Base-by-base conservation (phyloP, 2,113 vertebrate species). In the Oceanodroma tethys region DNA sequence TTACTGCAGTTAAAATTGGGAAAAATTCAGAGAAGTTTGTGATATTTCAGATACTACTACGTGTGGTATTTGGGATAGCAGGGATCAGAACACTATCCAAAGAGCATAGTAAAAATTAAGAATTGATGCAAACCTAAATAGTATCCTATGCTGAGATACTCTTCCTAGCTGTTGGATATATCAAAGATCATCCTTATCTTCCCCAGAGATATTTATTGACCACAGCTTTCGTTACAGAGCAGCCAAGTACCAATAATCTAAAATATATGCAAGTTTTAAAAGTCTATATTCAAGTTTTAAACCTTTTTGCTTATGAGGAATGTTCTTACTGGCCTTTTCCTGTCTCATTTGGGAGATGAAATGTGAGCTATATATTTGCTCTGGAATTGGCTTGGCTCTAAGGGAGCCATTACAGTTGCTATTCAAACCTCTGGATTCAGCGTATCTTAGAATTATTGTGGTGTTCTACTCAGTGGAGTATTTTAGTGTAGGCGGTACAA, bases 331-430 rank as follows among this genome's bases (percentile, higher is more conserved):
- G 91, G 96, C 94, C 95, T 97, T 97, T 97, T 91, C 75, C 56
- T 89, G 93, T 97, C 97, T 96, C 98, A 85, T 97, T 90, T 96
- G 92, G 95, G 97, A 97, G 95, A 97, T 93, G 86, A 95, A 98
- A 94, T 20, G 53, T 85, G 68, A 81, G 94, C 95, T 91, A 86
- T 95, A 73, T 63, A 9, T 94, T 93, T 94, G 90, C 90, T 91
- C 87, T 89, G 93, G 74, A 94, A 82, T 92, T 96, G 59, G 11
- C 86, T 93, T 74, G 70, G 93, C 96, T 97, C 56, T 95, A 53
- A 94, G 84, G 93, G 90, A 97, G 87, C 72, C 62, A 67, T 97
- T 94, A 95, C 78, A 79, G 93, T 66, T 92, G 95, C 96, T 96
- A 78, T 92, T 96, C 90, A 95, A 94, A 79, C 95, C 95, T 94